These are phyloP conservation scores for Osmerus mordax DNA, from an alignment of 2,113 vertebrate species.

Conservation along the genomic window DNA sequence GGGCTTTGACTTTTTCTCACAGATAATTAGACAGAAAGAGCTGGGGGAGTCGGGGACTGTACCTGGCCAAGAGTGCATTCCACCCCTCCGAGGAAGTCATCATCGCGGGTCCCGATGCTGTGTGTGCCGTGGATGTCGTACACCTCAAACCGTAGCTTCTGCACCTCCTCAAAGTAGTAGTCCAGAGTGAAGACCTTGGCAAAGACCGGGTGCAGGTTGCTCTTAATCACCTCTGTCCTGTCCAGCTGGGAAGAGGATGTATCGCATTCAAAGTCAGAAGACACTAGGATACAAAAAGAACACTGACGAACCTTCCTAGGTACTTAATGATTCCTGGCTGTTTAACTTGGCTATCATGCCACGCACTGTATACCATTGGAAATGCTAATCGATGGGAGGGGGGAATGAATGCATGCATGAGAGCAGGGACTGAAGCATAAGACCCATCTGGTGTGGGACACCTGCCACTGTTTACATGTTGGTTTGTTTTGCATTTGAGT, in stretches of 20 bases:
- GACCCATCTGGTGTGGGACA: no score
- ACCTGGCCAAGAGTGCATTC: constrained; percentile 95
- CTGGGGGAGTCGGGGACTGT: constrained; percentile 12
- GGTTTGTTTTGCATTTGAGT: no score
- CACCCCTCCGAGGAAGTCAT: constrained; percentile 89
- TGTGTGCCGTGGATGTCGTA: constrained; percentile 88
- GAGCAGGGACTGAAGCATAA: background rate
- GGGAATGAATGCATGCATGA: no score
- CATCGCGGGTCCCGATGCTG: constrained; percentile 80
- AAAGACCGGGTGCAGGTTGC: constrained; percentile 90
- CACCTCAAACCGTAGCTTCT: constrained; percentile 91
- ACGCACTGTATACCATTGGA: no score
- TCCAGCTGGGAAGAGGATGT: constrained; percentile 75
- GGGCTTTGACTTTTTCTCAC: no score
- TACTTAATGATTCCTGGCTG: no score
- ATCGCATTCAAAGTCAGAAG: background rate
- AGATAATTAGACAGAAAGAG: no score
- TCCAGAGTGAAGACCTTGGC: constrained; percentile 89
- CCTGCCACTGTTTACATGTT: no score
- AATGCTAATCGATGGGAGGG: no score
- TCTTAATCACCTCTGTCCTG: constrained; percentile 91
- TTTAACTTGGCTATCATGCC: no score
- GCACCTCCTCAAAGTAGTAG: constrained; percentile 94
- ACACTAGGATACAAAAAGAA: background rate
- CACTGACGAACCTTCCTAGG: background rate